Base-by-base conservation (phyloP, 2,113 vertebrate species). In the Tinamus guttatus region DNA sequence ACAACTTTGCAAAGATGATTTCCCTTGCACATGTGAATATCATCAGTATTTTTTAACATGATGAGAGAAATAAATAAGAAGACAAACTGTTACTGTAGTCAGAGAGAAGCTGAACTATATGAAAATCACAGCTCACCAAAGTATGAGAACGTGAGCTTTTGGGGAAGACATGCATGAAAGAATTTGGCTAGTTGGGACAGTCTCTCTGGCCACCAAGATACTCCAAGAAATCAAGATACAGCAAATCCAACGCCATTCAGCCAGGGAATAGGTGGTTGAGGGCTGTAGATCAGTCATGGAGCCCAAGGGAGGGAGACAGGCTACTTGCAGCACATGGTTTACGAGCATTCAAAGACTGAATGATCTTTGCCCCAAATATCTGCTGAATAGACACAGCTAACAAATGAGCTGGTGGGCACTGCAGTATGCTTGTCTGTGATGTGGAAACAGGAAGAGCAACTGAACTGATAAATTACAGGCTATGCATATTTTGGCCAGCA, bases 391-490 rank as follows among this genome's bases (percentile, higher is more conserved):
- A 86, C 65, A 56, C 56, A 81, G 47, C 32, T 78, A 91, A 10
- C 60, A 71, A 93, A 77, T 62, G 68, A 94, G 83, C 59, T 78
- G 79, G 51, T 93, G 69, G 90, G 69, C 79, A 94, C 80, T 88
- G 82, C 27, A 71, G 22, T 15, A 14, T 49, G 47, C 43, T 73
- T 47, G 25, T 78, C 60, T 79, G 25, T 27, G 47, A 16, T 68
- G 60, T 79, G 47, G 56, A 90, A 92, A 81, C 12, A 81, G 62
- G 52, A 79, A 68, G 41, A 93, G 54, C 81, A 71, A 75, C 13
- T 30, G 58, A 90, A 68, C 1, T 86, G 69, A 95, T 81, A 78
- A 84, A 92, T 84, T 79, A 87, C 74, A 75, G 68, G 32, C 76
- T 81, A 32, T 60, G 47, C 27, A 10, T 86, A 90, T 52, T 92